Conservation (phyloP, 1,140 invertebrate species). For the Philaenus spumarius region DNA sequence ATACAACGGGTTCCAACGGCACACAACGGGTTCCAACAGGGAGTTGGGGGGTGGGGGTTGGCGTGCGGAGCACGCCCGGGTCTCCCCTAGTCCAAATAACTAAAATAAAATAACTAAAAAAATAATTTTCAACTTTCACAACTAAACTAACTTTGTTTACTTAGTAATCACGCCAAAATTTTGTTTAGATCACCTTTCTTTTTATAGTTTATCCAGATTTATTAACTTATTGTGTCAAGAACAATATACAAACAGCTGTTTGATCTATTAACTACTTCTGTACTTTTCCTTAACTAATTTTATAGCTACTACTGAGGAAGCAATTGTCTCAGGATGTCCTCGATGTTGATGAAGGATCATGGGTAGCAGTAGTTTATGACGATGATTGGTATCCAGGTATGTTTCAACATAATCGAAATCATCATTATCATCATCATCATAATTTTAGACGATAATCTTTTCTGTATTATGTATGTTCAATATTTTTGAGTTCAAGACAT, state of each 20-base stretch:
- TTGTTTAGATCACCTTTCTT: too few relatives aligned
- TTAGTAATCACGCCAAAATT: background rate
- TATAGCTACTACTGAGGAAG: background rate
- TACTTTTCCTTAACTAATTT: background rate
- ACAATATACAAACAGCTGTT: too few relatives aligned
- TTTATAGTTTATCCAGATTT: too few relatives aligned
- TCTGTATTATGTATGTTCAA: background rate
- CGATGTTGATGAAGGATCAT: background rate
- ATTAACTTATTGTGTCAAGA: too few relatives aligned
- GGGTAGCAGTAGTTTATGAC: background rate
- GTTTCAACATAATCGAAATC: background rate
- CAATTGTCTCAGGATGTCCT: background rate
- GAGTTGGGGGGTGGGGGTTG: too few relatives aligned
- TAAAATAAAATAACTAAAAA: too few relatives aligned
- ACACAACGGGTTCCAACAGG: too few relatives aligned
- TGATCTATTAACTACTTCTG: background rate
- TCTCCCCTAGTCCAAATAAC: too few relatives aligned
- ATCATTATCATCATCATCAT: background rate
- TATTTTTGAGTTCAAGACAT: background rate
- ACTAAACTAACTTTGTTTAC: background rate
- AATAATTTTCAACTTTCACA: background rate
- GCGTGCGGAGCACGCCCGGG: too few relatives aligned
- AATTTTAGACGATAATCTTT: background rate
- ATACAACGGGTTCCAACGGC: too few relatives aligned
- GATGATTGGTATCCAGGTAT: background rate